Percentiles rank a stretch among this genome's conserved stretches.
These are phyloP conservation scores for Peromyscus polionotus DNA, from an alignment of 2,113 vertebrate genomes.

Conservation along the genomic window DNA sequence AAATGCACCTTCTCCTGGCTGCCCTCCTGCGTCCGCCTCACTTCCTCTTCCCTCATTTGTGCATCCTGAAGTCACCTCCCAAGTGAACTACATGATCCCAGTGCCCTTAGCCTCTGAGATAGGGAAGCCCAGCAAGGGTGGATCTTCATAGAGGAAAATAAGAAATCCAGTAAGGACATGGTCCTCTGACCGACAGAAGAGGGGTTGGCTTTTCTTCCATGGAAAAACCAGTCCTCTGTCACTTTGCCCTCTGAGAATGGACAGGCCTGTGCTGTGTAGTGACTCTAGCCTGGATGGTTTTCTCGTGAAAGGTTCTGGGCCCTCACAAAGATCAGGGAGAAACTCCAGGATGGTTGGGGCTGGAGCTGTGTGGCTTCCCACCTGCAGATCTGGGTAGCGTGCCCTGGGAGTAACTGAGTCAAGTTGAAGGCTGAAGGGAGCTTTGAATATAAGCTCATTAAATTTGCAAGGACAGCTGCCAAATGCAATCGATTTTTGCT, in stretches of 20 bases:
- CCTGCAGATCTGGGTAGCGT: background rate
- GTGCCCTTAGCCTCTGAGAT: background rate
- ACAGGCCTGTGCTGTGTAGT: background rate
- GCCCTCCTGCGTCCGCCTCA: background rate
- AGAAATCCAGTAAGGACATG: background rate
- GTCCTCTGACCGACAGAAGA: background rate
- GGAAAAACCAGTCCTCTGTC: background rate
- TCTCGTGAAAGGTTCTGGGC: background rate
- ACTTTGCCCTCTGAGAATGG: background rate
- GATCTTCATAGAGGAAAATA: background rate
- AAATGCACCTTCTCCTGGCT: background rate
- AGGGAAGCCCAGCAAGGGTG: background rate
- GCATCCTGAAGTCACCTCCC: background rate
- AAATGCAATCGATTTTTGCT: constrained; percentile 80
- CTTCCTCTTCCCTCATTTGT: background rate
- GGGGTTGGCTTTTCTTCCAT: background rate
- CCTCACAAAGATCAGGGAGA: accelerated
- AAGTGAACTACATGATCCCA: background rate
- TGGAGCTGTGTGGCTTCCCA: background rate
- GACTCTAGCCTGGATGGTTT: background rate
- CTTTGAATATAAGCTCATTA: constrained; percentile 75
- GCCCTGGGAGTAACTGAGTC: constrained; percentile 32
- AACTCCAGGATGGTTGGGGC: background rate
- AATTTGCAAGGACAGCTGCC: constrained; percentile 67
- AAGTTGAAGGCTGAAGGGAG: constrained; percentile 40